Conservation (phyloP, 2,113 vertebrate genomes). For the Isurus oxyrinchus region DNA sequence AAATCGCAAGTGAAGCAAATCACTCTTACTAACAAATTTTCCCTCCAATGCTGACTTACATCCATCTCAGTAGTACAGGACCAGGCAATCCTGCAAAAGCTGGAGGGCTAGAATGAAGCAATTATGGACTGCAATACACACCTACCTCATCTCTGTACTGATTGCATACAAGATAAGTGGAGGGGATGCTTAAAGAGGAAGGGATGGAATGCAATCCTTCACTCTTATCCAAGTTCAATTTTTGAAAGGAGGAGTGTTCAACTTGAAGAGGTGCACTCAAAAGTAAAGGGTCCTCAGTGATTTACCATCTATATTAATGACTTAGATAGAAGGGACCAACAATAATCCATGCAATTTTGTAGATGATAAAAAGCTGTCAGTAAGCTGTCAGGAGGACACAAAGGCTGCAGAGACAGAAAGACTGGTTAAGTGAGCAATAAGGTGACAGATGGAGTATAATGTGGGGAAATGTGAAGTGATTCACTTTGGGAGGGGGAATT, state of each 20-base stretch:
- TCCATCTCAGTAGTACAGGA: not conserved
- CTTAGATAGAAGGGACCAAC: no score
- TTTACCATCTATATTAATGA: no score
- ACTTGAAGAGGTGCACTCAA: not conserved
- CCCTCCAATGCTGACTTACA: not conserved
- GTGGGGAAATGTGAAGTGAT: no score
- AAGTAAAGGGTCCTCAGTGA: not conserved
- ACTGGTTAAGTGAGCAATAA: no score
- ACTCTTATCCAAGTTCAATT: not conserved
- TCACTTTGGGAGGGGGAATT: no score
- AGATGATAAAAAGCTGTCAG: no score
- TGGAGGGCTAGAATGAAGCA: not conserved
- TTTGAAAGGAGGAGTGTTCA: not conserved
- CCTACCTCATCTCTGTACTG: not conserved
- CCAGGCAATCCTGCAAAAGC: not conserved
- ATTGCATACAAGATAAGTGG: not conserved
- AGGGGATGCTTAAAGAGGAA: not conserved
- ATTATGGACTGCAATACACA: not conserved
- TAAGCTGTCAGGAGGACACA: no score
- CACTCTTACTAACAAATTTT: not conserved
- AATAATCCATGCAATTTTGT: no score
- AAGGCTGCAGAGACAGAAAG: no score
- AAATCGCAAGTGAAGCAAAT: not conserved
- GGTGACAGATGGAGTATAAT: no score
- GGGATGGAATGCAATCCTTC: not conserved